Evolutionary conservation across 2,797 vertebrate genomes (phyloP), one percentile per base, ranked within the genome.

Genomic region (Podarcis lilfordi): DNA sequence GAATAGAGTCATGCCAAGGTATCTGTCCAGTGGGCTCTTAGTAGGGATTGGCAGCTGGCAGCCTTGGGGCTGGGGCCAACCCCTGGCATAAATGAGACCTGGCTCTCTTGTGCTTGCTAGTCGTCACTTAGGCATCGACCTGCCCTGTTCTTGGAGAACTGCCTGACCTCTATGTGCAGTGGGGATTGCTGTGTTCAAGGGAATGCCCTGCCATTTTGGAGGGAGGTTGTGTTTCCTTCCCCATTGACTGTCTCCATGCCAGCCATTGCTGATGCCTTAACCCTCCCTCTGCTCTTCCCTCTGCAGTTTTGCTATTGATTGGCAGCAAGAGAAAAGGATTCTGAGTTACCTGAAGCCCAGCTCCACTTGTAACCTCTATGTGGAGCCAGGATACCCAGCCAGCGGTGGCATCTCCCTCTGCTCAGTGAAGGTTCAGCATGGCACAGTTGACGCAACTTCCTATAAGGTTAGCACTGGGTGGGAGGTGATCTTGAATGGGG

Each of bases 301-400:
- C 15, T 19, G 4, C 35, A 91, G 91, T 32, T 92, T 88, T 86
- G 43, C 92, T 35, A 80, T 93, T 32, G 89, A 94, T 21, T 93
- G 93, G 93, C 81, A 89, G 59, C 91, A 75, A 11, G 68, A 80
- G 25, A 78, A 93, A 8, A 37, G 86, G 8, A n/a, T 32, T 35
- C 71, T 93, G 40, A 23, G 37, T 23, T 80, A 91, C 64, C 80
- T 90, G 40, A 83, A 86, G 72, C 89, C 85, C 15, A 77, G 68
- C 0, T 87, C 45, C 1, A 82, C 82, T 27, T 91, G 89, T 45
- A 81, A 45, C 6, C 85, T 91, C 45, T 19, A 21, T 0, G 79
- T 91, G 29, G 85, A 85, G 29, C 89, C 87, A 0, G 90, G 87
- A 1, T 92, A 92, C 43, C 87, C 90, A 23, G 10, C 3, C 13